Evolutionary conservation across 2,888 invertebrate genomes (phyloP), one percentile per base, ranked within the genome.

Genomic region (Boloria euphrosyne): DNA sequence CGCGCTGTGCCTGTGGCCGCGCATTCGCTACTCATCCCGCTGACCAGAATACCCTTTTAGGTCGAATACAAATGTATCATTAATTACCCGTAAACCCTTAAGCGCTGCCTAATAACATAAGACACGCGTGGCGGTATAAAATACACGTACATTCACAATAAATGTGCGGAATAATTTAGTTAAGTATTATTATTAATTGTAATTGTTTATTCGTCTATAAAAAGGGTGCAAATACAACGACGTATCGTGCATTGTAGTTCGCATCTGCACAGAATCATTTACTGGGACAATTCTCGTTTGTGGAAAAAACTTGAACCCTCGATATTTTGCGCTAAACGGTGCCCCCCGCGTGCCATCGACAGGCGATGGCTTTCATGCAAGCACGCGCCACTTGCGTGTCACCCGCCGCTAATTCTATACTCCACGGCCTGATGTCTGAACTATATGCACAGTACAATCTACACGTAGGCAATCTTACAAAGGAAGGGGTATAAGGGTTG

Each of bases 301-400:
- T 18, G 44, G 44, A 44, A 14, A 44, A 55, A n/a, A 47, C 13
- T 27, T 27, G 47, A 16, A 46, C 59, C 59, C 27, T 59, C 5
- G 13, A 6, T 4, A 13, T 17, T 5, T 13, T 16, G 16, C 46
- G 14, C 13, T 17, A 22, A 22, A 3, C 27, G n/a, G 7, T 13
- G 27, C 58, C 5, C 22, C n/a, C 38, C 52, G 52, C 62, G 51
- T 47, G 62, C 47, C 22, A 17, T 50, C 38, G 59, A 17, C 59
- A 17, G 38, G 5, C 38, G 31, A 49, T 59, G 46, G 16, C 27
- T n/a, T 13, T 31, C 31, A 31, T 18, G 18, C 1, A n/a, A 10
- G 57, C 57, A 58, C 55, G 17, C 46, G 57, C 44, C 57, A 57
- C 57, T 38, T 38, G 47, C 47, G 16, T 47, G 27, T 16, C 58